These are phyloP conservation scores for Papilio polyxenes DNA, from an alignment of 1,140 invertebrate genomes.

Conservation along the genomic window DNA sequence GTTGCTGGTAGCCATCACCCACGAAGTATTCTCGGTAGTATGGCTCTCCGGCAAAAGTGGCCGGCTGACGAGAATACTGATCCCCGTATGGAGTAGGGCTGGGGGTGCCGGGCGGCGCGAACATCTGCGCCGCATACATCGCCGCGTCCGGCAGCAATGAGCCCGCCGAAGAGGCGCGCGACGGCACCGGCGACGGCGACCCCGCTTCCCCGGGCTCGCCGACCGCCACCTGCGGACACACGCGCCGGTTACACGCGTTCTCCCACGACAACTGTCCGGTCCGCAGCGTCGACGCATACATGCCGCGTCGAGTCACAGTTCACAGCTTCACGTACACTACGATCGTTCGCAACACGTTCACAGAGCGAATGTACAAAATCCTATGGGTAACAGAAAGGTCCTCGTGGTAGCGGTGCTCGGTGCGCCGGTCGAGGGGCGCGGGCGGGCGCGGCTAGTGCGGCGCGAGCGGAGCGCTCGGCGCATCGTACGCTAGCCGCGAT, in stretches of 20 bases:
- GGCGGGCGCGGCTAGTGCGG: constrained; percentile 77
- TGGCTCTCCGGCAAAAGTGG: constrained; percentile 72
- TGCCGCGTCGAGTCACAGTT: constrained; percentile 75
- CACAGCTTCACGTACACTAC: constrained; percentile 76
- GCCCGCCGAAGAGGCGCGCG: constrained; percentile 75
- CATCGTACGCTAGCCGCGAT: constrained; percentile 73
- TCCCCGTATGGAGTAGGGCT: constrained; percentile 79
- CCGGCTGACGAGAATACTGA: constrained; percentile 55
- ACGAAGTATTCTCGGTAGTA: constrained; percentile 80
- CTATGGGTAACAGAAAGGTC: constrained; percentile 52
- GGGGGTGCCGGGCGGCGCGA: constrained; percentile 76
- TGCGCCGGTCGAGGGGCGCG: constrained; percentile 65
- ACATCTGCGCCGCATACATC: constrained; percentile 80
- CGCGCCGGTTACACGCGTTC: constrained; percentile 79
- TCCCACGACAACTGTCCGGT: constrained; percentile 79
- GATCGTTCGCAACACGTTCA: constrained; percentile 67
- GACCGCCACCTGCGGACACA: constrained; percentile 79
- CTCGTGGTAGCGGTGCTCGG: constrained; percentile 66
- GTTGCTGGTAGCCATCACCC: constrained; percentile 74
- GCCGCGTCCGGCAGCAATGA: constrained; percentile 77
- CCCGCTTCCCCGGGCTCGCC: constrained; percentile 75
- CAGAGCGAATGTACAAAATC: constrained; percentile 55
- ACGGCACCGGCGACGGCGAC: constrained; percentile 76
- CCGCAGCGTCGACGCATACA: constrained; percentile 77
- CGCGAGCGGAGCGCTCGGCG: constrained; percentile 71